phyloP scores from a whole-genome alignment of 2,797 vertebrate genomes.

The Coregonus suidteri region DNA sequence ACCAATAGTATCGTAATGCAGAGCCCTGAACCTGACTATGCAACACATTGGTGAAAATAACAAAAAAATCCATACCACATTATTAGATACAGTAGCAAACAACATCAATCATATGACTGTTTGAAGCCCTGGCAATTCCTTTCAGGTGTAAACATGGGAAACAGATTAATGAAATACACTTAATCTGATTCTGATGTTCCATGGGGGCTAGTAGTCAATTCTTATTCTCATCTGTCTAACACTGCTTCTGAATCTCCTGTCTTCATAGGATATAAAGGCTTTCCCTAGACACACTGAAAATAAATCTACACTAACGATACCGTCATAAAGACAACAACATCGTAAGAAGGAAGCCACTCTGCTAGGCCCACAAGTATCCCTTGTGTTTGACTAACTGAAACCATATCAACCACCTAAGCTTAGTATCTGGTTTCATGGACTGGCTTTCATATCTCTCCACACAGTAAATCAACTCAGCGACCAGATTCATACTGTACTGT shows the following conservation, averaged over 20 bases:
- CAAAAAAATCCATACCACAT: background rate
- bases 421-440: background rate
- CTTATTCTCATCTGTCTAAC: background rate
- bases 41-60: background rate
- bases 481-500: background rate
- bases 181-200: background rate
- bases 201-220: background rate
- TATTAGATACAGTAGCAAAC: background rate
- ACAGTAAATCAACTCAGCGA: background rate
- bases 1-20: background rate
- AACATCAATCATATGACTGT: background rate
- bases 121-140: background rate
- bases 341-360: no score
- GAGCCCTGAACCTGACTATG: background rate
- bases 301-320: background rate
- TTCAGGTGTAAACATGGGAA: background rate
- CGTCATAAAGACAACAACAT: background rate
- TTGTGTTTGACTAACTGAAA: slow-evolving; percentile 1
- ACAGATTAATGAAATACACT: background rate
- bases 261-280: background rate
- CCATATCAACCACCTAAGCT: background rate
- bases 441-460: background rate
- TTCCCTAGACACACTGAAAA: background rate
- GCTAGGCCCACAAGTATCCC: background rate
- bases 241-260: background rate